Base-by-base conservation (phyloP, 2,888 invertebrate genomes). In the Pegoplata infirma region DNA sequence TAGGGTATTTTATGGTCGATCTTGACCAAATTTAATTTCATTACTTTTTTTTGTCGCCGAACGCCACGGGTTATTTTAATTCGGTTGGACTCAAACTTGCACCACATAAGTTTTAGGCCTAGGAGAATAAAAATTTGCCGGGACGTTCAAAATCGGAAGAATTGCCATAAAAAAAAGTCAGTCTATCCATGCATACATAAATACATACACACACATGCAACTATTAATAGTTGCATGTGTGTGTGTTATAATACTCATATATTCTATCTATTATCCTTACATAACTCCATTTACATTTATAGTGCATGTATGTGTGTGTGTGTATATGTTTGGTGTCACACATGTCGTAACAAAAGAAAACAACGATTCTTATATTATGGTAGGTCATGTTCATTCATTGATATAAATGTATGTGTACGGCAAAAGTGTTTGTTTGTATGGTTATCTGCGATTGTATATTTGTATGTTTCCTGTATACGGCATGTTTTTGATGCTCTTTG, bases 361-460 rank as follows among this genome's bases (percentile, higher is more conserved):
- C 32, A 75, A 75, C 44, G 49, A 71, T 64, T 72, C 56, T 56
- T 36, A 79, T 51, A 36, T 71, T 75, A 67, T 56, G 75, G 71
- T 72, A 79, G 79, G 79, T 79, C 79, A 79, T 79, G 79, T 76
- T 72, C 71, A 76, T 76, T 72, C 71, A 76, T 76, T 76, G 78
- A 75, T 74, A 73, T 58, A n/a, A n/a, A 28, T 21, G 19, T 17
- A 21, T 16, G 46, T 19, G 10, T 23, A n/a, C n/a, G n/a, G 16
- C 1, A 40, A 12, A 14, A 5, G 25, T 40, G 23, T 28, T 25
- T 58, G 19, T 44, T 0, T 3, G 12, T 56, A 17, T 8, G n/a
- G n/a, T n/a, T n/a, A 44, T 51, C 36, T 36, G 14, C 14, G 17
- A 10, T 14, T 51, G 21, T 28, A 25, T 58, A n/a, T 44, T 0